A percentile compares a stretch with the other conserved stretches of the same genome.
phyloP scores from a whole-genome alignment of 1,140 invertebrate species.

The Portunus trituberculatus region DNA sequence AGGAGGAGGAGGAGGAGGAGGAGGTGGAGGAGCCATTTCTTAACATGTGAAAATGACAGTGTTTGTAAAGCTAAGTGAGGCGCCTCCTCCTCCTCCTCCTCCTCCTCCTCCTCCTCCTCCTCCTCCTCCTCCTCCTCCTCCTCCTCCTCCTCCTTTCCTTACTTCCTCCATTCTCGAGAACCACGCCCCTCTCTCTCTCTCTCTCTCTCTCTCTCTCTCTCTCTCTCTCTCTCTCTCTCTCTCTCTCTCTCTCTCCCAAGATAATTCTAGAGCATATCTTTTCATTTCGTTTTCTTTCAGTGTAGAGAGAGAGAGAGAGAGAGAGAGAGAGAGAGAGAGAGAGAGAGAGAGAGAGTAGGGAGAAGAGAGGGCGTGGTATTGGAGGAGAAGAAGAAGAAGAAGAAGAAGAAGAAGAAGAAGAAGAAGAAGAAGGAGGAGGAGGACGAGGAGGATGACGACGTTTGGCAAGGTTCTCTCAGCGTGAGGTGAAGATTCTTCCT shows the following conservation, averaged over 20 bases:
- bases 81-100: not conserved
- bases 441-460: not conserved
- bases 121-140: not conserved
- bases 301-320: conserved; percentile 45
- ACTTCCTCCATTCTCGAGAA: not conserved
- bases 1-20: conserved; percentile 29
- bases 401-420: not conserved
- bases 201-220: too few relatives aligned
- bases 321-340: conserved; percentile 28
- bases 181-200: too few relatives aligned
- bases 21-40: not conserved
- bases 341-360: not conserved
- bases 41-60: too few relatives aligned
- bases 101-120: not conserved
- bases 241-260: not conserved
- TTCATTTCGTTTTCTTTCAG: not conserved
- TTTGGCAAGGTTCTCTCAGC: too few relatives aligned
- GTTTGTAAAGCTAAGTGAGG: too few relatives aligned
- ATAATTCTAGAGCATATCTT: not conserved
- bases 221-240: not conserved
- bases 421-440: not conserved
- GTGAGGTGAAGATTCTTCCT: too few relatives aligned
- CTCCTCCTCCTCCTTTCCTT: not conserved
- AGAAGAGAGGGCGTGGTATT: not conserved
- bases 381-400: not conserved